Conservation (phyloP, 2,113 vertebrate genomes). For the Lepidothrix coronata region DNA sequence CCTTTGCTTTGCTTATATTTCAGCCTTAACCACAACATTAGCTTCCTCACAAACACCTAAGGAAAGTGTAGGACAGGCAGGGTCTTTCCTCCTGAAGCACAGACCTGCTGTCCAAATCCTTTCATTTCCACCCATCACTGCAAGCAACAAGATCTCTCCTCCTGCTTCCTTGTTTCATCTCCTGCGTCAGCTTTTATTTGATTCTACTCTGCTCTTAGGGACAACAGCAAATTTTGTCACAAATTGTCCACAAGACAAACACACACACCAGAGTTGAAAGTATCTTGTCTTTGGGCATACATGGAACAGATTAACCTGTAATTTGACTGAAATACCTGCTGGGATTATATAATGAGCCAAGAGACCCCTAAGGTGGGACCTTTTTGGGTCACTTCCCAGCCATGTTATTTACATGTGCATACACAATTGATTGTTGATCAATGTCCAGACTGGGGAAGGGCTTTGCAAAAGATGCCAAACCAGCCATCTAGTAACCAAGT, state of each 20-base stretch:
- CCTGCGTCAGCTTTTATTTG: background rate
- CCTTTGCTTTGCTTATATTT: background rate
- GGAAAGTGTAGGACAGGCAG: background rate
- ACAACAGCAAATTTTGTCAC: background rate
- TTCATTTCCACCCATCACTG: background rate
- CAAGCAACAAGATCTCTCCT: background rate
- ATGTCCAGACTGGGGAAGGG: background rate
- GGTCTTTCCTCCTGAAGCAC: background rate
- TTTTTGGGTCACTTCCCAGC: background rate
- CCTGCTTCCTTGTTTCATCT: background rate
- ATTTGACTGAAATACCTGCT: background rate
- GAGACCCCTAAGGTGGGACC: background rate
- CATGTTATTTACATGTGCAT: background rate
- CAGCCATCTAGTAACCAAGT: background rate
- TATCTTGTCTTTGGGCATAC: background rate
- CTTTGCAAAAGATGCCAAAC: background rate
- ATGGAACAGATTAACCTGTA: background rate
- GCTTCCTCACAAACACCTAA: background rate
- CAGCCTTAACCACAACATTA: background rate
- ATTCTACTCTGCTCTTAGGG: background rate
- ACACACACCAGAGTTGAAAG: background rate
- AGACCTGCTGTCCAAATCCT: background rate
- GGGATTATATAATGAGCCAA: background rate
- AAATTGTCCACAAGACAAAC: background rate
- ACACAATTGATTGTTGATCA: background rate